A percentile compares a stretch with the other conserved stretches of the same genome.
These are phyloP conservation scores for Strigamia crassipes DNA, from an alignment of 2,888 invertebrate species.

Conservation along the genomic window DNA sequence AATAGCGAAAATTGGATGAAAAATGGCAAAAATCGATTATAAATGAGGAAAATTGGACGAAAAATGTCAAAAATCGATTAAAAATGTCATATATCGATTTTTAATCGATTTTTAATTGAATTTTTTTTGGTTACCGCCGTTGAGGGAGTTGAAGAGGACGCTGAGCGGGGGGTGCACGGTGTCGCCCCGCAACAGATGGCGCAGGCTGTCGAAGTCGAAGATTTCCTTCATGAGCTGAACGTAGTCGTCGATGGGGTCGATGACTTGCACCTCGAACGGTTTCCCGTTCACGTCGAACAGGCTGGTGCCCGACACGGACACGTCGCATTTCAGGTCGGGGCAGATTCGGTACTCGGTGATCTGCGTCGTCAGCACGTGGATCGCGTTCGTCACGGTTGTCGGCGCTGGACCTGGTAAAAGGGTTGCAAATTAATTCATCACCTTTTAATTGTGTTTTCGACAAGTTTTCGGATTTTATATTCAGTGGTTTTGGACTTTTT, in stretches of 20 bases:
- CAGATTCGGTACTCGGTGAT: slow-evolving; percentile 81
- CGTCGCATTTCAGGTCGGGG: slow-evolving; percentile 75
- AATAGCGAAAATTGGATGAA: too few species aligned
- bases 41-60: too few species aligned
- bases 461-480: too few species aligned
- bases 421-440: too few species aligned
- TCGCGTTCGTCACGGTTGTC: slow-evolving; percentile 83
- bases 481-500: too few species aligned
- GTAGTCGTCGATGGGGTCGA: slow-evolving; percentile 92
- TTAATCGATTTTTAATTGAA: too few species aligned
- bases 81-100: too few species aligned
- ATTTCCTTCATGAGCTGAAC: slow-evolving; percentile 90
- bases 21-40: too few species aligned
- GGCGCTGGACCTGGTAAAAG: slow-evolving; percentile 82
- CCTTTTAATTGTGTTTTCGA: too few species aligned
- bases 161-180: slow-evolving; percentile 70
- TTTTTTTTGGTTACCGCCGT: slow-evolving; percentile 86
- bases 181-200: slow-evolving; percentile 72
- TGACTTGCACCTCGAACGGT: slow-evolving; percentile 80
- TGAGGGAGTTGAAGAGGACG: slow-evolving; percentile 90
- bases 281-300: slow-evolving; percentile 72
- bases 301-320: slow-evolving; percentile 72
- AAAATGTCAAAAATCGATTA: too few species aligned
- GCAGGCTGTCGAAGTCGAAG: slow-evolving; percentile 88
- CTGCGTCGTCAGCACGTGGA: slow-evolving; percentile 77